These are phyloP conservation scores for Brachypodius melanocephalos DNA, from an alignment of 2,113 vertebrate species.

Conservation along the genomic window DNA sequence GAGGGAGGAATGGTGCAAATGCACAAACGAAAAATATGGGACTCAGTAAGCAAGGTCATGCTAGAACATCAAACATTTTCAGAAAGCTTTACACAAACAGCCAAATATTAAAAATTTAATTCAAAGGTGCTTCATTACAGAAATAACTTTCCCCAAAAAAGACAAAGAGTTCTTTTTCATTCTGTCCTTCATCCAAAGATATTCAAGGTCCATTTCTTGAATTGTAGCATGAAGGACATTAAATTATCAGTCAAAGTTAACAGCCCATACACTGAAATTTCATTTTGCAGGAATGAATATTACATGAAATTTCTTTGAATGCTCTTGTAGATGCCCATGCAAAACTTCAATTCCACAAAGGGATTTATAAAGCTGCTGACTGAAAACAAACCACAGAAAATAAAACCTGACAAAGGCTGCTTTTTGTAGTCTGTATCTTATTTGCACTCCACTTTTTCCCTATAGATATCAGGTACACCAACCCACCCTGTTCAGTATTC, in stretches of 20 bases:
- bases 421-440: background rate
- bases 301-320: background rate
- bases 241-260: background rate
- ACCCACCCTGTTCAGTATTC: background rate
- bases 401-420: background rate
- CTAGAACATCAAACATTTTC: background rate
- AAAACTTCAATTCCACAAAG: background rate
- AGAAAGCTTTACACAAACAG: background rate
- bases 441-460: background rate
- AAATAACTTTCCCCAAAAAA: background rate
- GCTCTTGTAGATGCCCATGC: background rate
- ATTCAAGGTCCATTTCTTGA: background rate
- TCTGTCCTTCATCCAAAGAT: background rate
- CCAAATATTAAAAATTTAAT: background rate
- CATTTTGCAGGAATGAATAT: background rate
- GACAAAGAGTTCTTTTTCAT: background rate
- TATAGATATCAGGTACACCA: background rate
- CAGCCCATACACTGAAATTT: background rate
- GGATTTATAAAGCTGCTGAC: background rate
- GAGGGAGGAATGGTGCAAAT: background rate
- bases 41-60: background rate
- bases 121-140: background rate
- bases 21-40: background rate
- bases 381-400: background rate
- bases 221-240: background rate